Evolutionary conservation across 1,140 invertebrate genomes (phyloP).

Genomic region (Charaxes varanes): DNA sequence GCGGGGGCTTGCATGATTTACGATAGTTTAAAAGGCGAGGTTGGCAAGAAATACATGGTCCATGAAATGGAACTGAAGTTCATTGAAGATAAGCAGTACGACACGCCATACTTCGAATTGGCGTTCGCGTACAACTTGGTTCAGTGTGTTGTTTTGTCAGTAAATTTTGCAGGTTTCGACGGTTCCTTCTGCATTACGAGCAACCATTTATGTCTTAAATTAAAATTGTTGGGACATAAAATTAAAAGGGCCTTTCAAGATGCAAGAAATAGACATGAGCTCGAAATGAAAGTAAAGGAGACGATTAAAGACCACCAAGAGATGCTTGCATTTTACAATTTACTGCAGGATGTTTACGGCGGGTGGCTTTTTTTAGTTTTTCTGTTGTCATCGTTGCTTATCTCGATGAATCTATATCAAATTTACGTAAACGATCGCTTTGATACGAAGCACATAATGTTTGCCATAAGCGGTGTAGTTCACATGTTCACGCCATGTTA

Average conservation of each 20-base stretch:
- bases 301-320: conserved; percentile 42
- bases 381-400: conserved; percentile 36
- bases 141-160: conserved; percentile 30
- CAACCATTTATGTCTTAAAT: conserved; percentile 43
- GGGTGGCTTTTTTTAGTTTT: conserved; percentile 48
- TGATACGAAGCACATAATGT: conserved; percentile 40
- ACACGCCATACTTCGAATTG: conserved; percentile 44
- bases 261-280: conserved; percentile 25
- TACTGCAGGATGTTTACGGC: conserved; percentile 43
- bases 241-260: conserved; percentile 34
- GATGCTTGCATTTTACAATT: conserved; percentile 34
- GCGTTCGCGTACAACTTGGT: conserved; percentile 41
- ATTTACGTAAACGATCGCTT: conserved; percentile 32
- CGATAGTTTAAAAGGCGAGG: conserved; percentile 32
- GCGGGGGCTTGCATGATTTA: conserved; percentile 32
- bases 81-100: conserved; percentile 45
- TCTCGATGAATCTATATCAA: conserved; percentile 44
- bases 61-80: conserved; percentile 47
- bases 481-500: conserved; percentile 53
- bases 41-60: conserved; percentile 38
- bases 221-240: conserved; percentile 44
- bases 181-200: conserved; percentile 51
- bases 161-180: conserved; percentile 44
- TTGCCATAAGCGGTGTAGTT: conserved; percentile 35
- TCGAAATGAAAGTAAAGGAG: conserved; percentile 31